Evolutionary conservation across 2,113 vertebrate genomes (phyloP).

Genomic region (Pogona vitticeps): DNA sequence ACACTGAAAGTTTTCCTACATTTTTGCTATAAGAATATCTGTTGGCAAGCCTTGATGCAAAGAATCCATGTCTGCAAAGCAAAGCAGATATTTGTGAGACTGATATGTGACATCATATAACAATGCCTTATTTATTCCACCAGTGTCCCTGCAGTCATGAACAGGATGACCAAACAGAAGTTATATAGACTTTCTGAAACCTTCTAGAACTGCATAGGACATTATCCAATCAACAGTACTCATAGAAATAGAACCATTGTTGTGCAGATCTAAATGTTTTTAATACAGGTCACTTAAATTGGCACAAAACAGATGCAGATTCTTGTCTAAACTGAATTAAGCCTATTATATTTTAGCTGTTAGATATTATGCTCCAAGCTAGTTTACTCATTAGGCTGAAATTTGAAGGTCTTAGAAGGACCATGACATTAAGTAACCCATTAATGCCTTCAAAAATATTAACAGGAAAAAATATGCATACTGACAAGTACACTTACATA

Average conservation of each 20-base stretch:
- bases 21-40: neutral
- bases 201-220: slow-evolving; percentile 19
- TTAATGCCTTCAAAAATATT: neutral
- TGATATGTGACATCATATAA: neutral
- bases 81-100: neutral
- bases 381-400: slow-evolving; percentile 47
- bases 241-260: neutral
- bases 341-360: slow-evolving; percentile 45
- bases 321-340: slow-evolving; percentile 35
- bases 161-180: neutral
- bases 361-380: slow-evolving; percentile 27
- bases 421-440: slow-evolving; percentile 26
- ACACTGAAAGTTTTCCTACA: neutral
- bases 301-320: slow-evolving; percentile 35
- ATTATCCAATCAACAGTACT: slow-evolving; percentile 22
- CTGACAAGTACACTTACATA: slow-evolving; percentile 37
- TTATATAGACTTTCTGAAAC: neutral
- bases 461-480: slow-evolving; percentile 14
- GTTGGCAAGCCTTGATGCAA: neutral
- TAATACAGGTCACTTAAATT: slow-evolving; percentile 25
- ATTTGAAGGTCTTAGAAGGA: slow-evolving; percentile 19
- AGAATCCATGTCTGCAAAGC: neutral
- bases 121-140: neutral
- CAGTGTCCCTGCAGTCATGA: neutral
- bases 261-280: slow-evolving; percentile 29